Percentiles rank a stretch among this genome's conserved stretches.
Evolutionary conservation across 2,797 vertebrate genomes (phyloP).

Genomic region (Oreochromis mossambicus): DNA sequence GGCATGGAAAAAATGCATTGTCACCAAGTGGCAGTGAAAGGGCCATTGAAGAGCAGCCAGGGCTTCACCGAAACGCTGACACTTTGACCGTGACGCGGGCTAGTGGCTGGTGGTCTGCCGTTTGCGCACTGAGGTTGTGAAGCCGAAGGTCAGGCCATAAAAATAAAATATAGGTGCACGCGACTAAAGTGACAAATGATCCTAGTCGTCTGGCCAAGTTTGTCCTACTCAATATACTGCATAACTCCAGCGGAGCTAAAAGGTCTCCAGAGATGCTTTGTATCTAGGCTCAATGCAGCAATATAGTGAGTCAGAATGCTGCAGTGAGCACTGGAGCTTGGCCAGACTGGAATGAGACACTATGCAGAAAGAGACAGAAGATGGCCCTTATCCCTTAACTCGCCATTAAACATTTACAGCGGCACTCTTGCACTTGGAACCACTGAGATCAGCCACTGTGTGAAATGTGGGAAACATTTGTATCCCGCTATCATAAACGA

Average conservation of each 20-base stretch:
- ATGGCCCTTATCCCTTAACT: slow-evolving; percentile 54
- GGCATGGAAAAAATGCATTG: slow-evolving; percentile 76
- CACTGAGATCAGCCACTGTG: slow-evolving; percentile 27
- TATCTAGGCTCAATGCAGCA: slow-evolving; percentile 46
- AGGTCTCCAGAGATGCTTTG: slow-evolving; percentile 30
- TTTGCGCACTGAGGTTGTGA: slow-evolving; percentile 22
- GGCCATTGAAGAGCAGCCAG: slow-evolving; percentile 63
- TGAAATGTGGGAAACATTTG: background rate
- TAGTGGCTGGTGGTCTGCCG: slow-evolving; percentile 47
- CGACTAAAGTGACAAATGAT: slow-evolving; percentile 8
- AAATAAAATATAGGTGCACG: slow-evolving; percentile 18
- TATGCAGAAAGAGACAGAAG: slow-evolving; percentile 50
- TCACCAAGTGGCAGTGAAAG: slow-evolving; percentile 69
- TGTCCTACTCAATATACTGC: slow-evolving; percentile 22
- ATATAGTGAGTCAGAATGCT: slow-evolving; percentile 51
- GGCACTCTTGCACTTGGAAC: slow-evolving; percentile 20
- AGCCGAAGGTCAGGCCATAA: background rate
- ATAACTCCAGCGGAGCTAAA: slow-evolving; percentile 25
- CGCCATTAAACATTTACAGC: slow-evolving; percentile 72
- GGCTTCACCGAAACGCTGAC: slow-evolving; percentile 47
- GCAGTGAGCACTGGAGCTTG: slow-evolving; percentile 65
- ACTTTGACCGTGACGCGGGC: slow-evolving; percentile 56
- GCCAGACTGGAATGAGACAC: slow-evolving; percentile 68
- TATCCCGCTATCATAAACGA: slow-evolving; percentile 14
- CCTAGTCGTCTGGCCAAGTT: slow-evolving; percentile 10